Evolutionary conservation across 2,113 vertebrate species (phyloP).

Genomic region (Chlorodrepanis virens): DNA sequence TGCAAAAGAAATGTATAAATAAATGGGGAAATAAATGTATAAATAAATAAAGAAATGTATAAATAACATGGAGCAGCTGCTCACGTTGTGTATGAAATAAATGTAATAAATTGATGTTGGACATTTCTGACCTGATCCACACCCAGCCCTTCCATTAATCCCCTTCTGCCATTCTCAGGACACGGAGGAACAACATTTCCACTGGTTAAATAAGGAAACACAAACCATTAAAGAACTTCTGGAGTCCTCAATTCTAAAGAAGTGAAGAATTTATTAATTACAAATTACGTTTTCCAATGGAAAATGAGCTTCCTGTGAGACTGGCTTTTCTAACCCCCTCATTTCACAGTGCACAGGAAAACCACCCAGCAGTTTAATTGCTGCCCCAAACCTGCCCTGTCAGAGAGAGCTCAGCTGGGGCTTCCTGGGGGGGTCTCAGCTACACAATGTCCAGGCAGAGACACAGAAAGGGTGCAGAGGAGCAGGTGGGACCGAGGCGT

Average conservation of each 20-base stretch:
- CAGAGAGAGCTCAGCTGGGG: background rate
- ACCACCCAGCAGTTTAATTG: background rate
- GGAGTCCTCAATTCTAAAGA: background rate
- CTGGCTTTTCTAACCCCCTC: background rate
- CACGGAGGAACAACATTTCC: background rate
- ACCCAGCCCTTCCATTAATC: background rate
- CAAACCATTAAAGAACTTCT: background rate
- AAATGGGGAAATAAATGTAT: background rate
- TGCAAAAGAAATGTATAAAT: background rate
- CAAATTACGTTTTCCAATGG: background rate
- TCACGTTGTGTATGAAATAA: background rate
- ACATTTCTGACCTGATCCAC: background rate
- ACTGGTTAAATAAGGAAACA: background rate
- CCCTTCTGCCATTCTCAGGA: background rate
- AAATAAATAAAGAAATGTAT: background rate
- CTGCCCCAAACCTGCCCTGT: background rate
- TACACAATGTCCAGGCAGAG: background rate
- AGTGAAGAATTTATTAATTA: conserved; percentile 39
- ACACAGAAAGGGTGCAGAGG: background rate
- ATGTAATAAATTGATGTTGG: background rate
- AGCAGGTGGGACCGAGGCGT: background rate
- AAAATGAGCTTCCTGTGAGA: background rate
- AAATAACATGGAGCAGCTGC: background rate
- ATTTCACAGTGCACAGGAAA: background rate
- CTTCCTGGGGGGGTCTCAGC: background rate